Base-by-base conservation (phyloP, 2,113 vertebrate species). In the Cheilinus undulatus region DNA sequence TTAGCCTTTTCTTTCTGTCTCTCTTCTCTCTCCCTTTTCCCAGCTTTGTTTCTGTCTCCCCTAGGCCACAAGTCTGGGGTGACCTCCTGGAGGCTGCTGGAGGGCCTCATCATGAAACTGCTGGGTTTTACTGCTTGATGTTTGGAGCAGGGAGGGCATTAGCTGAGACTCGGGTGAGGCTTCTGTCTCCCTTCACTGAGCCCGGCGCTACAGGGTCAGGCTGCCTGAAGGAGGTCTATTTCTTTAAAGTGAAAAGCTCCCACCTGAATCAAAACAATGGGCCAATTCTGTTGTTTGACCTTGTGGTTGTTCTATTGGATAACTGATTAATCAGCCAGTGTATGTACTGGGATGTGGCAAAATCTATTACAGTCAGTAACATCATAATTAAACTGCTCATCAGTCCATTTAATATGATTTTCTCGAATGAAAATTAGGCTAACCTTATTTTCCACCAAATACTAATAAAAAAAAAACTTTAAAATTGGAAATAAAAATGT, bases 21-120 rank as follows among this genome's bases (percentile, higher is more conserved):
- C 23, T 28, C 23, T 11, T 49, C 26, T 66, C 38, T 11, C 17
- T 34, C 22, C 40, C 50, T 42, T 20, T 53, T 61, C 42, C 43
- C 12, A 62, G 32, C 38, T 85, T 75, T 69, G 13, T 66, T 69
- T 69, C 23, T 43, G 24, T 38, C 27, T 54, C 59, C 54, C 68
- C 19, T 48, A 3, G 60, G 56, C 75, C 66, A 49, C 36, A 19
- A 53, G 32, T 32, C 46, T 13, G 20, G 5, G 57, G 48, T 48
- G 66, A 61, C 23, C 43, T 69, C 68, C 40, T 28, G 1, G 20
- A 79, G 46, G 69, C 69, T 57, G 74, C 83, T 68, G 54, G 22
- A 71, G 78, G 82, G 75, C 59, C 36, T 79, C 53, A 58, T 73
- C 51, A 45, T 66, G 68, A 34, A 59, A 36, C 66, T 54, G 73